These are phyloP conservation scores for Arion vulgaris DNA, from an alignment of 1,140 invertebrate species.

Conservation along the genomic window DNA sequence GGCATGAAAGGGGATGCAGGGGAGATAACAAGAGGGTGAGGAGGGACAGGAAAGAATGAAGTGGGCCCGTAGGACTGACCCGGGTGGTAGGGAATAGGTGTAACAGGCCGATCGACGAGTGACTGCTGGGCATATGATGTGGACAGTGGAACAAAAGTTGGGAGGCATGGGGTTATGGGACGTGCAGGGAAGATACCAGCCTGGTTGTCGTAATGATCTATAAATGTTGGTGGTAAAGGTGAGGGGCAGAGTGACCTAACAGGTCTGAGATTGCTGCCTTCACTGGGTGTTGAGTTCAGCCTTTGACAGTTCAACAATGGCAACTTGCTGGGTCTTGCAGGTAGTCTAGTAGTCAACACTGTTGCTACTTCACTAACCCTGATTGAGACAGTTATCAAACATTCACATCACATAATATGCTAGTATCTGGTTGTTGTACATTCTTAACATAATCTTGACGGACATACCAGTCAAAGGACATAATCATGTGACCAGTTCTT, in stretches of 20 bases:
- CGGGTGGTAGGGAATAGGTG: not conserved
- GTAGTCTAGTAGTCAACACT: not conserved
- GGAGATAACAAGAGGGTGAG: not conserved
- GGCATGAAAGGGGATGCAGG: not conserved
- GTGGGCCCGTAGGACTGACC: not conserved
- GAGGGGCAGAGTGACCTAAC: slow-evolving; percentile 7
- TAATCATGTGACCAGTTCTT: too few species aligned
- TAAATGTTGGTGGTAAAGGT: slow-evolving; percentile 18
- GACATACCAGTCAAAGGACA: too few species aligned
- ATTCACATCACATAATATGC: too few species aligned
- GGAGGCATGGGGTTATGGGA: not conserved
- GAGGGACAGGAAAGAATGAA: not conserved
- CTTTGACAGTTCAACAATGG: not conserved
- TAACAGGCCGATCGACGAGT: not conserved
- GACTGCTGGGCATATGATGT: not conserved
- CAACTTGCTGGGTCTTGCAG: not conserved
- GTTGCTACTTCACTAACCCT: not conserved
- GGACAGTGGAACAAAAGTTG: not conserved
- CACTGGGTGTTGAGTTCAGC: not conserved
- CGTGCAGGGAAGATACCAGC: not conserved
- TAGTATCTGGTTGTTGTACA: too few species aligned
- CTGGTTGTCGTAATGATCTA: not conserved
- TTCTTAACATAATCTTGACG: too few species aligned
- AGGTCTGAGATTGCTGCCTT: not conserved
- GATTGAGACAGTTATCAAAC: not conserved